phyloP scores from a whole-genome alignment of 2,888 invertebrate genomes.

The Drosophila lutescens region DNA sequence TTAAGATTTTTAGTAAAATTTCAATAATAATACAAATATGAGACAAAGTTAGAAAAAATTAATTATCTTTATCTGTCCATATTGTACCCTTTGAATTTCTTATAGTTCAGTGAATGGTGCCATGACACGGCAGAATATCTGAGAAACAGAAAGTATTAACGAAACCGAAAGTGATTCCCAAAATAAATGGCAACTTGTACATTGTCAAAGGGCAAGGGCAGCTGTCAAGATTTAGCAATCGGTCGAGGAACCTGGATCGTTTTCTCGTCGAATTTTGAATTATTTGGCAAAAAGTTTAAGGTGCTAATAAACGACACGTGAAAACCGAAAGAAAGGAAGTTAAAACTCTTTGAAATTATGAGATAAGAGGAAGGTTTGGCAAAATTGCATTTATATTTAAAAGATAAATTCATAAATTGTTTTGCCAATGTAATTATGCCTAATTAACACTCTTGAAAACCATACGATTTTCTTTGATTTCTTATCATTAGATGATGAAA shows the following conservation, averaged over 20 bases:
- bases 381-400: background rate
- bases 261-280: slow-evolving; percentile 1
- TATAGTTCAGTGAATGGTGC: background rate
- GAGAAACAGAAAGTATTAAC: slow-evolving; percentile 2
- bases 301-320: slow-evolving; percentile 18
- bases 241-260: slow-evolving; percentile 1
- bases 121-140: slow-evolving; percentile 11
- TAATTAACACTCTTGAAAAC: background rate
- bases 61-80: background rate
- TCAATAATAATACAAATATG: background rate
- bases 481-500: background rate
- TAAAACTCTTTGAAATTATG: background rate
- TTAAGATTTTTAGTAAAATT: background rate
- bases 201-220: slow-evolving; percentile 26
- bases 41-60: background rate
- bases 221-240: background rate
- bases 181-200: slow-evolving; percentile 14
- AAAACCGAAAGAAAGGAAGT: slow-evolving; percentile 7
- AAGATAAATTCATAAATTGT: no score
- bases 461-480: background rate
- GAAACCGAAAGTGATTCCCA: slow-evolving; percentile 26
- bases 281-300: slow-evolving; percentile 2
- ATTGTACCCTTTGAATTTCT: background rate
- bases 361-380: background rate
- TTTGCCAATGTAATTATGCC: background rate